Percentiles rank a stretch among this genome's conserved stretches.
Conservation (phyloP, 1,140 invertebrate species). For the Augochlora pura region DNA sequence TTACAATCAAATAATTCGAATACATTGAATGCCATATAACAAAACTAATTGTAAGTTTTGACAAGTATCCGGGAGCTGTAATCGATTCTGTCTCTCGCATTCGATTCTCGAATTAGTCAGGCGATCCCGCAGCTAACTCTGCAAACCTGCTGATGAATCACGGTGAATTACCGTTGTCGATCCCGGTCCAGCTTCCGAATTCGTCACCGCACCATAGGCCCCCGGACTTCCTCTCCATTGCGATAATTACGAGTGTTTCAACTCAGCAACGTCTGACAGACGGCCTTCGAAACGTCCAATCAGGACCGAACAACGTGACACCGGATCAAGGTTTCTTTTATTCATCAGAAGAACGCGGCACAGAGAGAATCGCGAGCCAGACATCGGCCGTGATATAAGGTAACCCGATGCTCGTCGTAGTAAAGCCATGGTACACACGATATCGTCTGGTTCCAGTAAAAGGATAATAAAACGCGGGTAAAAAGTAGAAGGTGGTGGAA, state of each 20-base stretch:
- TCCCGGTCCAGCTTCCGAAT: background rate
- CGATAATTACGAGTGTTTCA: background rate
- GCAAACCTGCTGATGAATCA: background rate
- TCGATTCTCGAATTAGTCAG: background rate
- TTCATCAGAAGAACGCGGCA: background rate
- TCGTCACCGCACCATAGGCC: background rate
- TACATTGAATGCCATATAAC: too few species aligned
- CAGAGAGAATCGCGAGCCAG: constrained; percentile 8
- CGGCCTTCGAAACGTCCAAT: background rate
- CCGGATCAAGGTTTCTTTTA: constrained; percentile 17
- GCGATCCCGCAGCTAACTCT: background rate
- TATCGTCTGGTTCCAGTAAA: constrained; percentile 12
- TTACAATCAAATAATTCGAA: too few species aligned
- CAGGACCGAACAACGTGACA: background rate
- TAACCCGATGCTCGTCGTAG: constrained; percentile 23
- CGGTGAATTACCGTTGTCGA: background rate
- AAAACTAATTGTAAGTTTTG: too few species aligned
- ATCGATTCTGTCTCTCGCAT: background rate
- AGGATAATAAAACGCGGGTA: background rate
- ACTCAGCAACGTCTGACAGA: background rate
- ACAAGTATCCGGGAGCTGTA: too few species aligned
- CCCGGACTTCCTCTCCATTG: background rate
- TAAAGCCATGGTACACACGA: constrained; percentile 14
- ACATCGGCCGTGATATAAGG: constrained; percentile 24
- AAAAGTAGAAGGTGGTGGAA: background rate